These are phyloP conservation scores for Dasypus novemcinctus DNA, from an alignment of 2,113 vertebrate species.

Conservation along the genomic window DNA sequence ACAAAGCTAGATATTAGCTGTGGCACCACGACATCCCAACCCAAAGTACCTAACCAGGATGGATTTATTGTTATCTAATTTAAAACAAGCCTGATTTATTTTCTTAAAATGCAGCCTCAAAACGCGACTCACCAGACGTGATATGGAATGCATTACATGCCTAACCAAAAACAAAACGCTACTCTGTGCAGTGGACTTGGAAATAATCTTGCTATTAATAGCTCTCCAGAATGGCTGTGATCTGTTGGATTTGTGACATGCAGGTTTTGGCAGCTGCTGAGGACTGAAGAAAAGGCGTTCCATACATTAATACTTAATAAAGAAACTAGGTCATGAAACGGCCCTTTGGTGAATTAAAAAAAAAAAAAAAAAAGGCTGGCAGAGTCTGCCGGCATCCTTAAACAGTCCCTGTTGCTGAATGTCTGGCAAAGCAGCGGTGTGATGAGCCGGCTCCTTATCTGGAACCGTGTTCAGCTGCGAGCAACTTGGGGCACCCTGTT, in stretches of 20 bases:
- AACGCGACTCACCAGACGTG: slow-evolving; percentile 51
- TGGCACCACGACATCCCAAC: slow-evolving; percentile 40
- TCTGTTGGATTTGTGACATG: slow-evolving; percentile 58
- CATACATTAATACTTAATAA: slow-evolving; percentile 57
- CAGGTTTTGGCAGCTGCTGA: slow-evolving; percentile 48
- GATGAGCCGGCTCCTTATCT: slow-evolving; percentile 32
- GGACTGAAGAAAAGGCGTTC: slow-evolving; percentile 46
- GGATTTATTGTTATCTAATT: slow-evolving; percentile 66
- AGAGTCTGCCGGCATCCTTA: slow-evolving; percentile 38
- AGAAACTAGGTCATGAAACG: slow-evolving; percentile 63
- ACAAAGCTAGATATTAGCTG: slow-evolving; percentile 59
- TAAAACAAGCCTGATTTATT: slow-evolving; percentile 68
- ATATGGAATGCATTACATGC: slow-evolving; percentile 64
- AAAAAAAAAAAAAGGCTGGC: not conserved
- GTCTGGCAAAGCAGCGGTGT: not conserved
- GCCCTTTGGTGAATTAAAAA: slow-evolving; percentile 44
- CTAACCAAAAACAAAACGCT: slow-evolving; percentile 62
- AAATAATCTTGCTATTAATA: slow-evolving; percentile 72
- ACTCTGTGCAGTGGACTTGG: slow-evolving; percentile 54
- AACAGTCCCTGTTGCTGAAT: not conserved
- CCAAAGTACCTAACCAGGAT: slow-evolving; percentile 60
- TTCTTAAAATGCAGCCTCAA: slow-evolving; percentile 48
- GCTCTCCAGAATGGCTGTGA: slow-evolving; percentile 47
- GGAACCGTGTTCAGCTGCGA: slow-evolving; percentile 17
- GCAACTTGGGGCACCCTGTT: not conserved